Base-by-base conservation (phyloP, 2,797 vertebrate genomes). In the Galaxias olidus region DNA sequence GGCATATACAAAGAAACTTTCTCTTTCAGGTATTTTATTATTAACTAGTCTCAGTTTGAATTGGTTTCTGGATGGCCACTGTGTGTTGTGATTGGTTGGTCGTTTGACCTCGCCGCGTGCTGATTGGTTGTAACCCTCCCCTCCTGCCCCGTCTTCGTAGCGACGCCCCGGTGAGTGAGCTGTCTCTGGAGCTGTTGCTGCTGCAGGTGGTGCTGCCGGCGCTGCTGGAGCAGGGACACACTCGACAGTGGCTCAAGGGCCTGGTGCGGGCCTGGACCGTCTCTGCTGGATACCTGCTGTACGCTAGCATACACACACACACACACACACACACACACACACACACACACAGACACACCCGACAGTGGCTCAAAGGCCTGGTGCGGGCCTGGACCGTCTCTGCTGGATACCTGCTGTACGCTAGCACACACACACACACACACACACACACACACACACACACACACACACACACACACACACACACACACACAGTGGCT, bases 191-290 rank as follows among this genome's bases (percentile, higher is more conserved):
- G 89, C 92, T 99, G 14, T 92, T 98, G 58, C 85, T 98, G 69
- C 94, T 98, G 60, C 96, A 98, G 85, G 96, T 98, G 10, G 96
- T 98, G 63, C 89, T 98, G 75, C 96, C 96, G 4, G 96, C 96
- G 11, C 86, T 98, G 14, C 86, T 98, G 70, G 96, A 98, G 66
- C 98, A 99, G 83, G 98, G 98, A 63, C 98, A 99, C 86, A 93
- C 92, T 8, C 93, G 98, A 2, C 98, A 99, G 84, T 99, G 98
- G 98, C 87, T 99, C 74, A 99, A 99, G 86, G 98, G 97, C 42
- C 93, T 99, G 14, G 97, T 99, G 56, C 87, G 97, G 73, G 96
- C 96, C 7, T 99, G 98, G 98, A 99, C 98, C 4, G 94, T 98
- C 66, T 96, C 95, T 1, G 98, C 97, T 19, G 98, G 97, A 13